A percentile compares a stretch with the other conserved stretches of the same genome.
phyloP scores from a whole-genome alignment of 2,113 vertebrate species.

The Zootoca vivipara region DNA sequence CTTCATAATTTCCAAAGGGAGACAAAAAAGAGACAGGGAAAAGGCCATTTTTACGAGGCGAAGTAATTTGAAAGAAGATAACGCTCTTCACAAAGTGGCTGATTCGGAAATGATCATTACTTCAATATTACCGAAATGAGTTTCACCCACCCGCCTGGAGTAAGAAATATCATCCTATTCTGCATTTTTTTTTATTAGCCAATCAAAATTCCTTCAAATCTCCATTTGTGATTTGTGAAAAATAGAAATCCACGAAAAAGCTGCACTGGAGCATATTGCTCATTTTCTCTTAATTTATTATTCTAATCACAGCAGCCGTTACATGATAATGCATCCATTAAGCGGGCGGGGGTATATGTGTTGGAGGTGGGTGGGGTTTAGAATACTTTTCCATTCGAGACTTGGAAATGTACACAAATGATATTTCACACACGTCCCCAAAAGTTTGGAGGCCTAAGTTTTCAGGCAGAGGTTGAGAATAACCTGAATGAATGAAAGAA shows the following conservation, averaged over 20 bases:
- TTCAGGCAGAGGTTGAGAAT: not conserved
- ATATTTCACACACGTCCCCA: conserved; percentile 36
- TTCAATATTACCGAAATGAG: conserved; percentile 74
- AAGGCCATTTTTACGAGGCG: conserved; percentile 69
- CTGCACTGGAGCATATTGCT: conserved; percentile 73
- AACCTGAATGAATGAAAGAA: not conserved
- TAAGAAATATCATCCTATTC: conserved; percentile 77
- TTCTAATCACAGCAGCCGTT: conserved; percentile 75
- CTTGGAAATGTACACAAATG: conserved; percentile 45
- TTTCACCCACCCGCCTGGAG: conserved; percentile 72
- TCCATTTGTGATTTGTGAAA: conserved; percentile 77
- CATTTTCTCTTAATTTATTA: conserved; percentile 79
- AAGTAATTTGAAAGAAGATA: conserved; percentile 76
- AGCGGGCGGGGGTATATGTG: conserved; percentile 11
- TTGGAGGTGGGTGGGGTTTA: not conserved
- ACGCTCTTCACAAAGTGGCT: conserved; percentile 66
- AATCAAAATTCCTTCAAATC: conserved; percentile 80
- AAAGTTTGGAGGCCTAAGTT: conserved; percentile 45
- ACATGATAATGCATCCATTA: conserved; percentile 69
- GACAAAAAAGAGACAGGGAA: conserved; percentile 40
- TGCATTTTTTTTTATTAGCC: conserved; percentile 79
- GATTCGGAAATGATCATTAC: conserved; percentile 71
- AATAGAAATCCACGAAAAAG: conserved; percentile 78
- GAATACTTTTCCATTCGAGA: conserved; percentile 50
- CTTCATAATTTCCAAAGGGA: conserved; percentile 54